Percentiles rank a stretch among this genome's conserved stretches.
Evolutionary conservation across 2,113 vertebrate species (phyloP).

Genomic region (Poeciliopsis retropinna): DNA sequence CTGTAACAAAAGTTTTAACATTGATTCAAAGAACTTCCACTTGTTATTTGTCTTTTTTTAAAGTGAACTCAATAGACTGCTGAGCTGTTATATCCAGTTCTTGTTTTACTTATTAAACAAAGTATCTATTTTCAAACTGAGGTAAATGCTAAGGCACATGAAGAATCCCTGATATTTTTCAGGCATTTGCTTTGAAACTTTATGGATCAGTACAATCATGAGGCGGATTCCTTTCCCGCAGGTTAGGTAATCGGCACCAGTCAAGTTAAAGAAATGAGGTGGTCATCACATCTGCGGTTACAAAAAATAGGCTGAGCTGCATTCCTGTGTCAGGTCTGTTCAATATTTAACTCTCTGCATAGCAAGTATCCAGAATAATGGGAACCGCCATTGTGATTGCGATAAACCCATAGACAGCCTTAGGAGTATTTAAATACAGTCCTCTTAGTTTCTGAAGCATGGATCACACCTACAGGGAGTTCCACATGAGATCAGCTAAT

Average conservation of each 20-base stretch:
- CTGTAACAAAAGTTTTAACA: too few species aligned
- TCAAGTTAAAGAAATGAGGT: slow-evolving; percentile 30
- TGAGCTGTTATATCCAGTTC: too few species aligned
- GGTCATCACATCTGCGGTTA: slow-evolving; percentile 37
- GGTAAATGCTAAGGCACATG: neutral
- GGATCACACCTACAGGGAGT: slow-evolving; percentile 45
- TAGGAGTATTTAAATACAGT: neutral
- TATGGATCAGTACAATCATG: neutral
- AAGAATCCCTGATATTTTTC: slow-evolving; percentile 19
- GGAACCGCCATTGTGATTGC: slow-evolving; percentile 40
- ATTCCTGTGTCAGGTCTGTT: slow-evolving; percentile 40
- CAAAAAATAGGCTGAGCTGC: slow-evolving; percentile 27
- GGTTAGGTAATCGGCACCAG: slow-evolving; percentile 8
- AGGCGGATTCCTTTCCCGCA: neutral
- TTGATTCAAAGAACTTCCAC: too few species aligned
- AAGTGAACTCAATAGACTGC: too few species aligned
- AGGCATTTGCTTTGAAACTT: neutral
- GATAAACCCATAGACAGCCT: slow-evolving; percentile 18
- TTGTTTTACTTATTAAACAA: too few species aligned
- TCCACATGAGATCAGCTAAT: slow-evolving; percentile 44
- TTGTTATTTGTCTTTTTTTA: too few species aligned
- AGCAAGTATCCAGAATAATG: slow-evolving; percentile 36
- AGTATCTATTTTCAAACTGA: too few species aligned
- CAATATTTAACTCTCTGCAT: slow-evolving; percentile 60
- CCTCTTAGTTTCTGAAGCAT: neutral